Conservation (phyloP, 2,888 invertebrate genomes). For the Thera britannica region DNA sequence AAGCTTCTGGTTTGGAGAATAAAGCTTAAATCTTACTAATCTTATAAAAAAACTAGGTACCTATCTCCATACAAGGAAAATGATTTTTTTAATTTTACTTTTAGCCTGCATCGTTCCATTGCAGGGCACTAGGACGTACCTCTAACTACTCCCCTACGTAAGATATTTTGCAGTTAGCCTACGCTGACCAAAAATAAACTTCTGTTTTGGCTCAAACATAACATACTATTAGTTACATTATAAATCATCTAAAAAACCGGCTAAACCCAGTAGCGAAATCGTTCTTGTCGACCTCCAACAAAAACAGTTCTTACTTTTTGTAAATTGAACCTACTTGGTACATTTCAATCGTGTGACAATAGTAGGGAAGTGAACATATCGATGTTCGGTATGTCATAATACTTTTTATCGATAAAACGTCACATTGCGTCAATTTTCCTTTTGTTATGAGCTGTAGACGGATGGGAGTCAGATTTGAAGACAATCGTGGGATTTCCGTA, state of each 20-base stretch:
- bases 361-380: constrained; percentile 43
- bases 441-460: constrained; percentile 44
- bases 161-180: no score
- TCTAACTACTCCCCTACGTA: no score
- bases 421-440: constrained; percentile 46
- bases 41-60: no score
- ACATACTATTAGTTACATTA: background rate
- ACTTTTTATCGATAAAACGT: constrained; percentile 38
- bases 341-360: constrained; percentile 25
- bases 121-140: no score
- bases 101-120: no score
- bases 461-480: constrained; percentile 56
- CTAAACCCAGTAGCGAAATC: background rate
- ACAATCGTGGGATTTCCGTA: constrained; percentile 60
- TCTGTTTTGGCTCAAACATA: no score
- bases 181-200: no score
- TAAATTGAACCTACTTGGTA: background rate
- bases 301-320: constrained; percentile 7
- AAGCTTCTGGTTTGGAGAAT: constrained; percentile 6
- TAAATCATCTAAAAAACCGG: background rate
- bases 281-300: background rate
- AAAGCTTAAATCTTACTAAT: background rate
- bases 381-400: constrained; percentile 39
- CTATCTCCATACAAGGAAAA: no score
- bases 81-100: no score